Evolutionary conservation across 1,140 invertebrate genomes (phyloP).

Genomic region (Coboldia fuscipes): DNA sequence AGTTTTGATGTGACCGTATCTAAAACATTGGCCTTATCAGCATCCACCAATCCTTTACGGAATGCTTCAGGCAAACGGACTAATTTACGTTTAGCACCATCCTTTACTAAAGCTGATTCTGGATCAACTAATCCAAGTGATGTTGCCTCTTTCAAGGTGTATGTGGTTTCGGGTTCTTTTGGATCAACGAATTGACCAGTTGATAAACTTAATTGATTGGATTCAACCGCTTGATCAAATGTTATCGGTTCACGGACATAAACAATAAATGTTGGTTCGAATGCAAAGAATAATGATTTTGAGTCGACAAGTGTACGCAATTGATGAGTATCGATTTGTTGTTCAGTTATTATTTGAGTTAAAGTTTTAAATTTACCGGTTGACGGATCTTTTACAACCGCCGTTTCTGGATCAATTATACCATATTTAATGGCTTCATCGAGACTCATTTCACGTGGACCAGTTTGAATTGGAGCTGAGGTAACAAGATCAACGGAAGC

Average conservation of each 20-base stretch:
- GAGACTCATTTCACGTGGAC: constrained; percentile 41
- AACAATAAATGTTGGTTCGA: constrained; percentile 47
- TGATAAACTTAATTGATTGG: constrained; percentile 40
- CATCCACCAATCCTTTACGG: constrained; percentile 66
- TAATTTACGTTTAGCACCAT: constrained; percentile 56
- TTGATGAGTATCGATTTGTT: constrained; percentile 41
- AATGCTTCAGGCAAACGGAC: constrained; percentile 71
- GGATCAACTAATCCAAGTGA: constrained; percentile 65
- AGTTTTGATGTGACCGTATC: constrained; percentile 62
- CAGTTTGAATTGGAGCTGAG: constrained; percentile 16
- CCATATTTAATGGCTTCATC: constrained; percentile 57
- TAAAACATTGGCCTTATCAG: constrained; percentile 62
- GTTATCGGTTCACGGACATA: constrained; percentile 46
- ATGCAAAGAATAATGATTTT: constrained; percentile 42
- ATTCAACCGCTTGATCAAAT: constrained; percentile 57
- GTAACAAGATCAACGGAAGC: constrained; percentile 23
- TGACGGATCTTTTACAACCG: constrained; percentile 55
- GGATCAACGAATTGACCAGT: constrained; percentile 60
- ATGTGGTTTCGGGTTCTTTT: constrained; percentile 8
- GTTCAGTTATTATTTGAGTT: constrained; percentile 42
- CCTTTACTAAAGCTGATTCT: constrained; percentile 71
- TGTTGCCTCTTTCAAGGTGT: constrained; percentile 70
- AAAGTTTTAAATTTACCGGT: constrained; percentile 51
- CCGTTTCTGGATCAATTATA: constrained; percentile 50
- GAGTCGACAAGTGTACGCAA: constrained; percentile 29